Evolutionary conservation across 2,113 vertebrate genomes (phyloP).

Genomic region (Calidris pugnax): DNA sequence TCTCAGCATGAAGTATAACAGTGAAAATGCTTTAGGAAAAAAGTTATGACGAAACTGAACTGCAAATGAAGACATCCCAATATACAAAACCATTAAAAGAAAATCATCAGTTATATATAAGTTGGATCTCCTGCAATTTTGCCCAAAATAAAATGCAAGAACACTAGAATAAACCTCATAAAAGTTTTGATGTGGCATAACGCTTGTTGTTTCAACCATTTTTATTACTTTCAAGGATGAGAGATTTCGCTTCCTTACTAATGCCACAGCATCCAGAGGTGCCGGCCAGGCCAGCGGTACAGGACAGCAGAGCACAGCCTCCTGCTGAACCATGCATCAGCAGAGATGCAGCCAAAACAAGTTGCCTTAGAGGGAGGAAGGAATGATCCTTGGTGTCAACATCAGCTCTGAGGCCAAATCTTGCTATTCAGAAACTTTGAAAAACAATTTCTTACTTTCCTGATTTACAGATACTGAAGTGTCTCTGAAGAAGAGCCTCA

Average conservation of each 20-base stretch:
- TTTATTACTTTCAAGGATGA: background rate
- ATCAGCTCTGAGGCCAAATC: background rate
- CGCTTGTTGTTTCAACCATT: background rate
- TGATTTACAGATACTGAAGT: background rate
- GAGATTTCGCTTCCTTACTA: background rate
- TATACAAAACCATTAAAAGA: background rate
- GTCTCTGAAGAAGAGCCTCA: background rate
- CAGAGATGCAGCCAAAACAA: background rate
- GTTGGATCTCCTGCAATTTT: background rate
- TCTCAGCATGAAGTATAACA: background rate
- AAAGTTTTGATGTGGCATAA: background rate
- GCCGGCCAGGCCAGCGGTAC: rapidly evolving
- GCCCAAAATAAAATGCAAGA: background rate
- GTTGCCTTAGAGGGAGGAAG: background rate
- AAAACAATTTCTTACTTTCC: background rate
- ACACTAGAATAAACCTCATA: background rate
- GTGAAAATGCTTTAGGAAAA: background rate
- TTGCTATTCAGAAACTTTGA: background rate
- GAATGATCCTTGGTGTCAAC: background rate
- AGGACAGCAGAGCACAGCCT: background rate
- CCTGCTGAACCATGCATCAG: background rate
- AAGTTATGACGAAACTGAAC: background rate
- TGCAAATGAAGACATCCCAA: background rate
- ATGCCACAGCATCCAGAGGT: background rate
- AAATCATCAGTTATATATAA: background rate